Percentiles rank a stretch among this genome's conserved stretches.
phyloP scores from a whole-genome alignment of 1,140 invertebrate species.

The Lordiphosa clarofinis region DNA sequence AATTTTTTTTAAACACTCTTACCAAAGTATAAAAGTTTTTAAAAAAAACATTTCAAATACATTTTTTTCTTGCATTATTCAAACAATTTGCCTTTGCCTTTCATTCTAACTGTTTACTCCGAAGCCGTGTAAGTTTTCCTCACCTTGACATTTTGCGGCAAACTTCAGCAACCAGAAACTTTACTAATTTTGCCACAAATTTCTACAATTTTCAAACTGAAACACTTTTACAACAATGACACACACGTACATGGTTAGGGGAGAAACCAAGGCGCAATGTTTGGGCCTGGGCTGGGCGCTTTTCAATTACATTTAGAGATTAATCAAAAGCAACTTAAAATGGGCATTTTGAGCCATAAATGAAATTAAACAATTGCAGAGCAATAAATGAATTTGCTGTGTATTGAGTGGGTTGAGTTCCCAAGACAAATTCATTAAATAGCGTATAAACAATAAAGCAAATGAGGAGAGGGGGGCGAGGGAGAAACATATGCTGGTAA shows the following conservation, averaged over 20 bases:
- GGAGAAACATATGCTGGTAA: background rate
- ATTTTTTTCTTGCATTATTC: no score
- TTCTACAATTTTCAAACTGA: constrained; percentile 8
- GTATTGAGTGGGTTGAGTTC: constrained; percentile 9
- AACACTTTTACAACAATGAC: background rate
- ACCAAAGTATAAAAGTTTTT: no score
- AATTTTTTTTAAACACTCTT: no score
- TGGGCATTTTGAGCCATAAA: constrained; percentile 15
- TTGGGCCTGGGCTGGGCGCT: background rate
- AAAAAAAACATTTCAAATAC: no score
- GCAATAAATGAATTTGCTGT: constrained; percentile 16
- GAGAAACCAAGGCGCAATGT: constrained; percentile 7
- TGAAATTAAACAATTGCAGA: constrained; percentile 18
- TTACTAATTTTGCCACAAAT: constrained; percentile 10
- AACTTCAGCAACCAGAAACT: constrained; percentile 1
- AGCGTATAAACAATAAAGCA: constrained; percentile 9
- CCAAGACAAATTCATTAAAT: constrained; percentile 12
- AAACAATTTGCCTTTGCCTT: no score
- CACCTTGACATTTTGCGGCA: constrained; percentile 19
- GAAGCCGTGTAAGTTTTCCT: background rate
- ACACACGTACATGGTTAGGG: background rate
- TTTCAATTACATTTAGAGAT: constrained; percentile 13
- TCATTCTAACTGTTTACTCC: no score
- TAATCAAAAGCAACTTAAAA: constrained; percentile 13
- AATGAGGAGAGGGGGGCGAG: background rate